Percentiles rank a stretch among this genome's conserved stretches.
These are phyloP conservation scores for Malaclemys terrapin DNA, from an alignment of 2,113 vertebrate species.

Conservation along the genomic window DNA sequence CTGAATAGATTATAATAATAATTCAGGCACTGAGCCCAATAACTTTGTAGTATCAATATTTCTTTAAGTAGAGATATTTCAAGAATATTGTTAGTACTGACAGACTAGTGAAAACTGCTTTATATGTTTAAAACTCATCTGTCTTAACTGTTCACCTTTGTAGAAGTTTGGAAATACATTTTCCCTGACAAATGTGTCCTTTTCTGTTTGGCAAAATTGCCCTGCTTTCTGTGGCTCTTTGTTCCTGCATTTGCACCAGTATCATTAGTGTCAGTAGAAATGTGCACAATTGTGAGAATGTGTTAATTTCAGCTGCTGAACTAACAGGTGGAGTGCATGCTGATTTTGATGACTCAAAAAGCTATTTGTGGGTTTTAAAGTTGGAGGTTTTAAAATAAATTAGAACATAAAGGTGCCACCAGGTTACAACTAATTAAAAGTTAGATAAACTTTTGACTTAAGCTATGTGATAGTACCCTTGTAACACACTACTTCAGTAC, in stretches of 20 bases:
- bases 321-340: background rate
- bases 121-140: background rate
- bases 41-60: background rate
- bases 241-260: background rate
- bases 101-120: background rate
- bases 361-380: background rate
- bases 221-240: background rate
- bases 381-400: background rate
- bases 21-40: background rate
- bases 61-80: background rate
- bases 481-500: background rate
- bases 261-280: background rate
- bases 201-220: background rate
- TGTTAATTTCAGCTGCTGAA: background rate
- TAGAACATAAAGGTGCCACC: background rate
- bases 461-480: background rate
- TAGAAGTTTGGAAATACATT: background rate
- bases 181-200: background rate
- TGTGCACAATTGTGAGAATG: background rate
- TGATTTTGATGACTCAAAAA: background rate
- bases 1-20: background rate
- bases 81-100: background rate
- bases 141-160: background rate
- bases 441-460: background rate
- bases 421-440: fast-evolving